Conservation (phyloP, 1,140 invertebrate species). For the Limonius californicus region DNA sequence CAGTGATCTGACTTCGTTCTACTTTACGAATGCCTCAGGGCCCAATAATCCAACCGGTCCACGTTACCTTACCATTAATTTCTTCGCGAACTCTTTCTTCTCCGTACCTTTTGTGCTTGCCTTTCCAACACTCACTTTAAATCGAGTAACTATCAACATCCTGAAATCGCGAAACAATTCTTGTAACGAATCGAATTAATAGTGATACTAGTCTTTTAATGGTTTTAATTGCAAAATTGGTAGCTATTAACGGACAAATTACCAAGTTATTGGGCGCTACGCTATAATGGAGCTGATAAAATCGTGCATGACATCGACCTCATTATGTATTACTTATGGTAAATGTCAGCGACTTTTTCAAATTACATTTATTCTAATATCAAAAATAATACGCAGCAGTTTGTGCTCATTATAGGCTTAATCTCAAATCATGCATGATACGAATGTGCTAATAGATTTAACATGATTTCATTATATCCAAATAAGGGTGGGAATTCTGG, state of each 20-base stretch:
- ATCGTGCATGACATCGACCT: slow-evolving; percentile 19
- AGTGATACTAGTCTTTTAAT: neutral
- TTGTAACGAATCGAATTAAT: too few relatives aligned
- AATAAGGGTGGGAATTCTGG: too few relatives aligned
- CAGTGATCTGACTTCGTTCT: too few relatives aligned
- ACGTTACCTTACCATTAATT: neutral
- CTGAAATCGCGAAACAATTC: too few relatives aligned
- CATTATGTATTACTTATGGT: slow-evolving; percentile 17
- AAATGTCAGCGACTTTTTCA: slow-evolving; percentile 17
- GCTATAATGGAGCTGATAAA: slow-evolving; percentile 8
- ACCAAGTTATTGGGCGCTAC: neutral
- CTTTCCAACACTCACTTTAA: too few relatives aligned
- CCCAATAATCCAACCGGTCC: neutral
- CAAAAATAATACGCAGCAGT: too few relatives aligned
- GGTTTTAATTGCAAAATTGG: slow-evolving; percentile 5
- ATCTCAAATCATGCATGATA: neutral
- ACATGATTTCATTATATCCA: too few relatives aligned
- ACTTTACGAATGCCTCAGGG: neutral
- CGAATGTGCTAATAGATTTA: too few relatives aligned
- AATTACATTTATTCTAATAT: neutral
- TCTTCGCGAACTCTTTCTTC: neutral
- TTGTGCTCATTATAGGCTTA: neutral
- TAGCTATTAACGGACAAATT: neutral
- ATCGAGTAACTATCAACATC: too few relatives aligned
- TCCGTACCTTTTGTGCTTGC: neutral